Base-by-base conservation (phyloP, 2,888 invertebrate genomes). In the Branchellion lobata region DNA sequence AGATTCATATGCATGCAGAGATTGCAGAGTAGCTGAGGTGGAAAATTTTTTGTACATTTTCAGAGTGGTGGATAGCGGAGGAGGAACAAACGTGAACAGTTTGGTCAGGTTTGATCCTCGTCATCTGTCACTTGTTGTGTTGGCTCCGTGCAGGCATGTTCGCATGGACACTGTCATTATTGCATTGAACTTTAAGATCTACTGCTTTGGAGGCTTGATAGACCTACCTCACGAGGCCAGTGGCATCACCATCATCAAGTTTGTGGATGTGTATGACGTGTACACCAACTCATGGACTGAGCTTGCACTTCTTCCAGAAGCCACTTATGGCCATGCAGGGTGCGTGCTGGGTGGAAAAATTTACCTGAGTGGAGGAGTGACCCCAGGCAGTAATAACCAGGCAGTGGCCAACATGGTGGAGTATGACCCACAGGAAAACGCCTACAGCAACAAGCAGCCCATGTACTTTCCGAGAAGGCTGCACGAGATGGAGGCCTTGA, bases 31-130 rank as follows among this genome's bases (percentile, higher is more conserved):
- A 24, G 85, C 84, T 18, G 84, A 84, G n/a, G 82, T 86, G 11
- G 86, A 86, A 78, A 86, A 87, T 81, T 86, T 86, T 81, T 83
- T 85, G 24, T 87, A 85, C 81, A 85, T 87, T 21, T 86, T 86
- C 81, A 83, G 86, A 1, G 85, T 86, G n/a, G 85, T 87, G 1
- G 87, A 87, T 82, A 86, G 85, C 82, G 87, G 86, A 1, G 87
- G 87, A 0, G 87, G 87, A n/a, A 85, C 86, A 2, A 82, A 86
- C 14, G 85, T 87, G 85, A 86, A 85, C 81, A 86, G 86, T 0
- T 82, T 87, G 65, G 85, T 86, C 79, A 83, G 87, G 33, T 87
- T 87, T 83, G 87, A 87, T 81, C 86, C 86, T 0, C 83, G 86
- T 14, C 87, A 87, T 82, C 82, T 86, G 61, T 81, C 84, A 36